Base-by-base conservation (phyloP, 2,113 vertebrate species). In the Narcine bancroftii region DNA sequence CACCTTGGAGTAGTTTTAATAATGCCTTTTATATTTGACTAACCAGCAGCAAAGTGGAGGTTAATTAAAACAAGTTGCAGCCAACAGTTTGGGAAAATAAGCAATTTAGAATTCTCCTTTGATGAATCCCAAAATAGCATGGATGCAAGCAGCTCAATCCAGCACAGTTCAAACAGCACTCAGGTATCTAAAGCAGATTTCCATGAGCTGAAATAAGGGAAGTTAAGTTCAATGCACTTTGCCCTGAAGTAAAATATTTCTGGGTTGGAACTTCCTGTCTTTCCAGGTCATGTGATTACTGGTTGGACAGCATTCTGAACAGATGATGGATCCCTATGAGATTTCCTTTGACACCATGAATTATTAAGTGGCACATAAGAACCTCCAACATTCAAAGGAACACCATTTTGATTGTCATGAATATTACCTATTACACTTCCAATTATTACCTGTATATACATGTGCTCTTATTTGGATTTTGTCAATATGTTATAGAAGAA, bases 241-340 rank as follows among this genome's bases (percentile, higher is more conserved):
- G 63, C 63, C 65, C 89, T 71, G 89, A 69, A 69, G 66, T 71
- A 91, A 91, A 91, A 65, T 63, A 91, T 91, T 33, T 91, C 65
- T 69, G 65, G 63, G 42, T 69, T 69, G 45, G 39, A 91, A 91
- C 89, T 91, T 91, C 89, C 89, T 91, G 89, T 91, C 66, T 29
- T 29, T 39, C 24, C 33, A 13, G 42, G 42, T 91, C 89, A 91
- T 9, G 26, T 66, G 89, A 69, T 66, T 66, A 69, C 89, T 69
- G 11, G 89, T 91, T 71, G 36, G 39, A 47, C 26, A 29, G 65
- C 65, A 69, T 91, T 69, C 39, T 91, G 63, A 26, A 69, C 11
- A 47, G 63, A 89, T 65, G n/a, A 65, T 15, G 24, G 85, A 3
- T 69, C 66, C 26, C 6, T 91, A 47, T 33, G n/a, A 81, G 79